Evolutionary conservation across 2,888 invertebrate genomes (phyloP).

Genomic region (Hyposoter didymator): DNA sequence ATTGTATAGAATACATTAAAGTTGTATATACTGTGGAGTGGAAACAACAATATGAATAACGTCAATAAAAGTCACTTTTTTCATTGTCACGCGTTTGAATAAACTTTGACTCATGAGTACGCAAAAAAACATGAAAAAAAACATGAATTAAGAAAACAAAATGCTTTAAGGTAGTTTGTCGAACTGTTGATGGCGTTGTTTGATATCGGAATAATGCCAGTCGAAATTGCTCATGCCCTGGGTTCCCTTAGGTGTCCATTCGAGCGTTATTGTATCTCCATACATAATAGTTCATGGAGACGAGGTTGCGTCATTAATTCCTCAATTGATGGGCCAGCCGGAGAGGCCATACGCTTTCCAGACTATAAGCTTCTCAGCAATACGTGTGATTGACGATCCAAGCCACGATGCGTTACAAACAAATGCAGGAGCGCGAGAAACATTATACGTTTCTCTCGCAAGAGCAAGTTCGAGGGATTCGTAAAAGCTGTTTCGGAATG

Average conservation of each 20-base stretch:
- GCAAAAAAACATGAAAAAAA: neutral
- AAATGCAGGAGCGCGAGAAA: neutral
- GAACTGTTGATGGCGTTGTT: neutral
- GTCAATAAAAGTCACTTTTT: neutral
- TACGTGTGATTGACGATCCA: slow-evolving; percentile 26
- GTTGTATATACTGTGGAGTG: neutral
- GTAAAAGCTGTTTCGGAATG: neutral
- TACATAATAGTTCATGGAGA: slow-evolving; percentile 8
- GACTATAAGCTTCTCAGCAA: slow-evolving; percentile 19
- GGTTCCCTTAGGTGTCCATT: neutral
- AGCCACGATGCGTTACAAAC: slow-evolving; percentile 15
- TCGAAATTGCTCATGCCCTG: neutral
- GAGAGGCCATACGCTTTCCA: neutral
- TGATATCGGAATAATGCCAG: neutral
- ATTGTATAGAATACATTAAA: neutral
- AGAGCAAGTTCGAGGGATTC: neutral
- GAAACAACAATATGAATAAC: slow-evolving; percentile 3
- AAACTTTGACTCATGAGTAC: neutral
- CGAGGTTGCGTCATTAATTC: slow-evolving; percentile 31
- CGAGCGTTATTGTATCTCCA: neutral
- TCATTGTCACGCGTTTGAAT: neutral
- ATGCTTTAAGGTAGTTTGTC: neutral
- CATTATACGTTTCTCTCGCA: neutral
- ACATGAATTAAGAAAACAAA: neutral
- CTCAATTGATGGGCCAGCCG: slow-evolving; percentile 34